Evolutionary conservation across 1,140 invertebrate species (phyloP).

Genomic region (Tetragnatha versicolor): DNA sequence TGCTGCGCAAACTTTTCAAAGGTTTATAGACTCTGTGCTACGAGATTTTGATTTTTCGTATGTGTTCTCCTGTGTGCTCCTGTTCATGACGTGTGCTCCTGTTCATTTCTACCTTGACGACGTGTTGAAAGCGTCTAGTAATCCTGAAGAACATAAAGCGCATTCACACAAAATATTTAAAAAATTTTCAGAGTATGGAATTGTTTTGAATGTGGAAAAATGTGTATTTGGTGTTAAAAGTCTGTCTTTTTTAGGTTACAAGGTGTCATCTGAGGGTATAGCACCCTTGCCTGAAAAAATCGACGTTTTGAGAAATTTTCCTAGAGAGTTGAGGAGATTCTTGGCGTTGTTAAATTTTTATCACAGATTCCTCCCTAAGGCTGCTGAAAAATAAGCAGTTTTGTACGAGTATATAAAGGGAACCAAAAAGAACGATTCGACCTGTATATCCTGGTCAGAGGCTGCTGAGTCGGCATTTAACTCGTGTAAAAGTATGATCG

Average conservation of each 20-base stretch:
- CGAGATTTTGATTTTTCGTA: neutral
- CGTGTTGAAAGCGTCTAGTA: slow-evolving; percentile 60
- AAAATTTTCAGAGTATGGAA: slow-evolving; percentile 53
- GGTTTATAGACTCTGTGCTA: neutral
- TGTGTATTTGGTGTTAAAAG: slow-evolving; percentile 26
- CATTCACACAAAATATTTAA: slow-evolving; percentile 62
- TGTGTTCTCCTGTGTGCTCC: too few relatives aligned
- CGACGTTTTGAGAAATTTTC: slow-evolving; percentile 37
- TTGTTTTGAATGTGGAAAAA: slow-evolving; percentile 60
- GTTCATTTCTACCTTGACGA: slow-evolving; percentile 3
- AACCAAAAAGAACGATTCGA: neutral
- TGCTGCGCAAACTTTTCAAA: too few relatives aligned
- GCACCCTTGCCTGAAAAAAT: slow-evolving; percentile 13
- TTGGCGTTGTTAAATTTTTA: slow-evolving; percentile 64
- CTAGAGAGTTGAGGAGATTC: slow-evolving; percentile 60
- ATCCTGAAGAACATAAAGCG: slow-evolving; percentile 60
- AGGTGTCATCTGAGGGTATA: slow-evolving; percentile 26
- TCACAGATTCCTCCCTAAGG: slow-evolving; percentile 7
- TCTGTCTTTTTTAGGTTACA: slow-evolving; percentile 37
- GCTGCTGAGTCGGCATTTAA: slow-evolving; percentile 61
- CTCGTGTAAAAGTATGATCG: slow-evolving; percentile 61
- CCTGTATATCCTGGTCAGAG: slow-evolving; percentile 39
- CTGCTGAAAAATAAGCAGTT: neutral
- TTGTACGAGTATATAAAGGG: neutral
- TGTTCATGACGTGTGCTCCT: too few relatives aligned